A percentile compares a stretch with the other conserved stretches of the same genome.
Evolutionary conservation across 2,888 invertebrate genomes (phyloP).

Genomic region (Aleiodes testaceus): DNA sequence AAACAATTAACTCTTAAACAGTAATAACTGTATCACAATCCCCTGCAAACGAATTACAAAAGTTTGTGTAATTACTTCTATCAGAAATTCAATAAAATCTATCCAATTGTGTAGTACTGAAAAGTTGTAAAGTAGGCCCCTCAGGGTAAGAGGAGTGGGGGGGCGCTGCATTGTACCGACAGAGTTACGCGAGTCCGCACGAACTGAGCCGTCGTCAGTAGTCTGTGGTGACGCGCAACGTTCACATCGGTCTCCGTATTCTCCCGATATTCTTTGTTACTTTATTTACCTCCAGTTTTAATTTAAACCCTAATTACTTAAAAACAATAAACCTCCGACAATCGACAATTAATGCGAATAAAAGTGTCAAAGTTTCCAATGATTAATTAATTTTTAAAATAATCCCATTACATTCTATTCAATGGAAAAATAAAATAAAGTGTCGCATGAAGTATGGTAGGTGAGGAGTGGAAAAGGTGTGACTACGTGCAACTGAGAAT

Average conservation of each 20-base stretch:
- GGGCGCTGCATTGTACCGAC: neutral
- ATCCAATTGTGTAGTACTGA: too few relatives aligned
- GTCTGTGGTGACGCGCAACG: conserved; percentile 5
- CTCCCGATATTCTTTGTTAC: neutral
- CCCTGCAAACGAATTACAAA: too few relatives aligned
- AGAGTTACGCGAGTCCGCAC: conserved; percentile 1
- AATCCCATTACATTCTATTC: conserved; percentile 41
- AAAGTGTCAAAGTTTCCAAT: too few relatives aligned
- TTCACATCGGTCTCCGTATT: conserved; percentile 8
- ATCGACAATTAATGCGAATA: too few relatives aligned
- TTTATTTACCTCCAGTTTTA: neutral
- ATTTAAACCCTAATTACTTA: neutral
- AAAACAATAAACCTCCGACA: neutral
- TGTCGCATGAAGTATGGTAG: conserved; percentile 5
- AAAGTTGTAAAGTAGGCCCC: too few relatives aligned
- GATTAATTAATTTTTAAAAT: too few relatives aligned
- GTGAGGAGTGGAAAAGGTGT: conserved; percentile 24
- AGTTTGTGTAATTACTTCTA: too few relatives aligned
- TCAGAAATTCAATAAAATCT: too few relatives aligned
- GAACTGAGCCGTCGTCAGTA: neutral
- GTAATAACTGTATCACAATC: too few relatives aligned
- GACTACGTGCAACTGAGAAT: conserved; percentile 33
- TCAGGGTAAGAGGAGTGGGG: too few relatives aligned
- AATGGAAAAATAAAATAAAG: conserved; percentile 27
- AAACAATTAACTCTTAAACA: too few relatives aligned